A percentile compares a stretch with the other conserved stretches of the same genome.
Conservation (phyloP, 2,113 vertebrate genomes). For the Poecile atricapillus region DNA sequence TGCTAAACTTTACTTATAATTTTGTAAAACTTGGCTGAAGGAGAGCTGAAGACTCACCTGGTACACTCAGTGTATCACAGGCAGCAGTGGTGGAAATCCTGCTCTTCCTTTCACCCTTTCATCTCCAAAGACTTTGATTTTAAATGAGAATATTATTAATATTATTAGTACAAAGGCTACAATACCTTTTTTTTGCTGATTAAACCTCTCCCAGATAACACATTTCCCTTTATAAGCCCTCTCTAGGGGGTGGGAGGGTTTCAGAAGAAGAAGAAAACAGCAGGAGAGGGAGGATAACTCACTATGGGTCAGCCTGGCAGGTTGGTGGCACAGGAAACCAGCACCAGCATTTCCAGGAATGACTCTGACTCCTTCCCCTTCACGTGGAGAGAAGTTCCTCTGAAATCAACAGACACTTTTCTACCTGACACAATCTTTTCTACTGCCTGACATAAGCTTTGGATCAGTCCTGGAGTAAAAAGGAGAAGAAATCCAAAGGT, state of each 20-base stretch:
- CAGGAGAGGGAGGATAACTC: background rate
- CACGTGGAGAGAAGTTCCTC: background rate
- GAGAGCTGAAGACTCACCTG: background rate
- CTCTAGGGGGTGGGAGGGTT: background rate
- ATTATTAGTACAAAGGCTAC: background rate
- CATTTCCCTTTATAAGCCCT: background rate
- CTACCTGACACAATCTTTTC: background rate
- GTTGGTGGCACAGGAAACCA: background rate
- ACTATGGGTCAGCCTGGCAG: rapidly evolving
- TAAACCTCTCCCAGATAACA: background rate
- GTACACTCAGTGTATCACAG: background rate
- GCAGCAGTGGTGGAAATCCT: background rate
- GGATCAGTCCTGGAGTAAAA: background rate
- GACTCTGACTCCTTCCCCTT: background rate
- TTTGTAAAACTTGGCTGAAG: background rate
- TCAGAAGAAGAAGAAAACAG: background rate
- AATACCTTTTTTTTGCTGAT: background rate
- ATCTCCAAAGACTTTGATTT: background rate
- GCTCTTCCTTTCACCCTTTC: background rate
- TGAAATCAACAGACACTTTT: background rate
- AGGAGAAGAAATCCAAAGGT: background rate
- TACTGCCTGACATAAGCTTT: background rate
- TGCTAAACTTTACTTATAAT: background rate
- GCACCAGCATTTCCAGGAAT: background rate
- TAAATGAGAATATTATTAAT: background rate